Conservation (phyloP, 2,797 vertebrate genomes). For the Danio jaintianensis region DNA sequence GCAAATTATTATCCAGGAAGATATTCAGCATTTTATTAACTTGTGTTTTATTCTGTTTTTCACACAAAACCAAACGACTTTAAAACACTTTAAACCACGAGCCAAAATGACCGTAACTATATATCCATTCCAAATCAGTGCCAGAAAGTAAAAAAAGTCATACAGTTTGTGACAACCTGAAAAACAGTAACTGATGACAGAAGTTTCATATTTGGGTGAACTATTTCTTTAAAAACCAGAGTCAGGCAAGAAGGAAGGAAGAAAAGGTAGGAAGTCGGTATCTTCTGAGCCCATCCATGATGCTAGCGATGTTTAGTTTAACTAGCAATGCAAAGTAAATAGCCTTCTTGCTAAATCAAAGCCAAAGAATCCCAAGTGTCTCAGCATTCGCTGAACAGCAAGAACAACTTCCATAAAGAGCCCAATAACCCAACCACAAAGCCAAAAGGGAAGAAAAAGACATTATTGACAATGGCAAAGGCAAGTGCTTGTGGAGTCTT, state of each 20-base stretch:
- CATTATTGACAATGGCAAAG: background rate
- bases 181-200: constrained; percentile 5
- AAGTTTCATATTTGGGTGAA: constrained; percentile 14
- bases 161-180: background rate
- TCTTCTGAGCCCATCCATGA: constrained; percentile 6
- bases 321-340: constrained; percentile 11
- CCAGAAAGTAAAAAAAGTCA: background rate
- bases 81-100: background rate
- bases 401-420: constrained; percentile 1
- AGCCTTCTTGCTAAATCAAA: background rate
- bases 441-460: constrained; percentile 15
- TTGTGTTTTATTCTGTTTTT: background rate
- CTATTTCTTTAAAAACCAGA: background rate
- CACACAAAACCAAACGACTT: background rate
- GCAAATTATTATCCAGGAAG: background rate
- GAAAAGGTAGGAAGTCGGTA: constrained; percentile 22
- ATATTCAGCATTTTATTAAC: background rate
- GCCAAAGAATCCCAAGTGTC: background rate
- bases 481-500: constrained; percentile 5
- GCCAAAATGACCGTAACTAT: background rate
- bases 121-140: background rate
- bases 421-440: constrained; percentile 27
- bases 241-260: constrained; percentile 20
- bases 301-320: background rate
- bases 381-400: background rate